Percentiles rank a stretch among this genome's conserved stretches.
Evolutionary conservation across 2,113 vertebrate species (phyloP).

Genomic region (Oreochromis aureus): DNA sequence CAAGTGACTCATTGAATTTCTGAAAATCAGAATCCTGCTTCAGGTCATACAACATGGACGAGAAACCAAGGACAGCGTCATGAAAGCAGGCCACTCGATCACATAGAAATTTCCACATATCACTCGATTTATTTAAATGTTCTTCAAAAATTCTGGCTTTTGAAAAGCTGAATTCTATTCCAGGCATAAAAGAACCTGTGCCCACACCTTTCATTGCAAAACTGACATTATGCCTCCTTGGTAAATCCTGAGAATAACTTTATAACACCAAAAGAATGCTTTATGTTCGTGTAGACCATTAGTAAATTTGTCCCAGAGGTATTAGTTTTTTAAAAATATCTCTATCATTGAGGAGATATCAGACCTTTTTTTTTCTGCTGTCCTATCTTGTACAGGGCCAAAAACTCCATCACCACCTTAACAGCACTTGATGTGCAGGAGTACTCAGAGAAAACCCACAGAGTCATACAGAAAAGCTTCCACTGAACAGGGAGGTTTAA

Average conservation of each 20-base stretch:
- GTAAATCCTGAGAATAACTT: neutral
- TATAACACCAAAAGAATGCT: neutral
- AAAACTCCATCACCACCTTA: neutral
- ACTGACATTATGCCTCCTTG: neutral
- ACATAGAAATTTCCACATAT: too few relatives aligned
- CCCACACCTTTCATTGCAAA: neutral
- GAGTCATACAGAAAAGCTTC: neutral
- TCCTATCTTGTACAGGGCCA: neutral
- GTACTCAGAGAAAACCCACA: neutral
- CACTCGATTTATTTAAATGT: neutral
- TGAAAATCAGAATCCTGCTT: constrained; percentile 55
- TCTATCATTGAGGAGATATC: neutral
- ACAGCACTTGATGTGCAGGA: neutral
- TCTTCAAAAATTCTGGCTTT: neutral
- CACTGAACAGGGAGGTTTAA: neutral
- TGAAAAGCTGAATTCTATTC: neutral
- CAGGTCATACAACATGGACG: constrained; percentile 79
- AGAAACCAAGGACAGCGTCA: constrained; percentile 82
- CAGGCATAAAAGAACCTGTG: neutral
- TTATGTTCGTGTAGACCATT: neutral
- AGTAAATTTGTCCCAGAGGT: neutral
- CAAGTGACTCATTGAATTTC: constrained; percentile 62
- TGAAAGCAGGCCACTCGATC: constrained; percentile 85
- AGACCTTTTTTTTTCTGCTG: neutral
- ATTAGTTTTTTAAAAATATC: accelerated